Percentiles rank a stretch among this genome's conserved stretches.
Evolutionary conservation across 2,797 vertebrate species (phyloP).

Genomic region (Fistularia tabacaria): DNA sequence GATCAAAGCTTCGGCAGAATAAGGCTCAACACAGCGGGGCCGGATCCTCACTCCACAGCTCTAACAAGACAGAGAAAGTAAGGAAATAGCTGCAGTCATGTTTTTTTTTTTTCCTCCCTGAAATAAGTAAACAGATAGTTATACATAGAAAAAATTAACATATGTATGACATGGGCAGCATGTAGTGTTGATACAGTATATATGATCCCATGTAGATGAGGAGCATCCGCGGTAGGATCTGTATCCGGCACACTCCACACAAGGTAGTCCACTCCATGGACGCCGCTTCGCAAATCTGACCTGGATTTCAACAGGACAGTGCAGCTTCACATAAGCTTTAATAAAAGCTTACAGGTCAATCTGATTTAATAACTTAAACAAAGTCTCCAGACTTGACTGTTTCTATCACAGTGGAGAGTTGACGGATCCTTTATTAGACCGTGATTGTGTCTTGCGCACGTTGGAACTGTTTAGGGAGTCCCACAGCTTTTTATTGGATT

Average conservation of each 20-base stretch:
- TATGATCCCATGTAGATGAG: background rate
- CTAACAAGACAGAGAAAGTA: slow-evolving; percentile 24
- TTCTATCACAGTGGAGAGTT: no score
- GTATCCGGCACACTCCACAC: no score
- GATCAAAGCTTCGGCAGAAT: slow-evolving; percentile 67
- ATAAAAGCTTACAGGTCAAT: no score
- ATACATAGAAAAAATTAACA: background rate
- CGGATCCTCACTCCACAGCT: slow-evolving; percentile 29
- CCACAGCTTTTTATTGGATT: slow-evolving; percentile 53
- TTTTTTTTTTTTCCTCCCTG: slow-evolving; percentile 2
- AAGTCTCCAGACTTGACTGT: no score
- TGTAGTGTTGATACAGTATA: background rate
- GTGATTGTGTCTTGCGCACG: slow-evolving; percentile 51
- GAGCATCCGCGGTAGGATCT: background rate
- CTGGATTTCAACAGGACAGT: no score
- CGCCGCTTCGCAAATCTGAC: no score
- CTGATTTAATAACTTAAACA: no score
- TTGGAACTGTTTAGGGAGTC: slow-evolving; percentile 39
- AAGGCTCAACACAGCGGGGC: slow-evolving; percentile 48
- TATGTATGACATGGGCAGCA: background rate
- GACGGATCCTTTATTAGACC: no score
- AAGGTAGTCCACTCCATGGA: no score
- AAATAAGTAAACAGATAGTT: slow-evolving; percentile 8
- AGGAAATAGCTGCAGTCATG: slow-evolving; percentile 15
- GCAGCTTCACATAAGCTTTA: no score